phyloP scores from a whole-genome alignment of 1,140 invertebrate genomes.

The Drosophila insularis region DNA sequence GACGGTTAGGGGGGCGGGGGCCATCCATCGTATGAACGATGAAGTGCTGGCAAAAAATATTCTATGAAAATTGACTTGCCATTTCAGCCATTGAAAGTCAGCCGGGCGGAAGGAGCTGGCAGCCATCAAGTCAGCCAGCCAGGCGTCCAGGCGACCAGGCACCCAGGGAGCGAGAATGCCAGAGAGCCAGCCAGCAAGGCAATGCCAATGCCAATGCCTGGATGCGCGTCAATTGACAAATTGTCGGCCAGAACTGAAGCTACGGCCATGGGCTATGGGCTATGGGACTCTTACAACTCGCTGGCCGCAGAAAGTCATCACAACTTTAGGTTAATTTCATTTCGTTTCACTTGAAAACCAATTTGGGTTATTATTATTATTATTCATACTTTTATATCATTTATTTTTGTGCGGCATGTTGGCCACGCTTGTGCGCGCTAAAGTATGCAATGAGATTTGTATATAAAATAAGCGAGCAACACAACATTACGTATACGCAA shows the following conservation, averaged over 20 bases:
- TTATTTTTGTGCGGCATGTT: conserved; percentile 28
- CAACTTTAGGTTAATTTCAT: conserved; percentile 70
- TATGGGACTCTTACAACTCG: not conserved
- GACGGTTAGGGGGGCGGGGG: not conserved
- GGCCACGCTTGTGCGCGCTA: conserved; percentile 28
- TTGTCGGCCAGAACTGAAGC: conserved; percentile 41
- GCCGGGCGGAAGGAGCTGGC: conserved; percentile 64
- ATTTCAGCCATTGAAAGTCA: conserved; percentile 58
- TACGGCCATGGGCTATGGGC: not conserved
- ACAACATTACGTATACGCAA: conserved; percentile 46
- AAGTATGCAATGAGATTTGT: conserved; percentile 50
- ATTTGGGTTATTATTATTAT: conserved; percentile 61
- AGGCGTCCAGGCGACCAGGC: not conserved
- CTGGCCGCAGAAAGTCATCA: conserved; percentile 48
- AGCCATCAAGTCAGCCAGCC: conserved; percentile 8
- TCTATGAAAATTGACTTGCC: conserved; percentile 68
- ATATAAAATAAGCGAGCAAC: conserved; percentile 37
- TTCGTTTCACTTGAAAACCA: conserved; percentile 72
- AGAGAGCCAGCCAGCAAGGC: not conserved
- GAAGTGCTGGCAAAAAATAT: conserved; percentile 48
- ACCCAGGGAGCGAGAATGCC: not conserved
- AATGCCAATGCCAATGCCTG: conserved; percentile 48
- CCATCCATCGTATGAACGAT: too few relatives aligned
- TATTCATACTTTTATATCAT: conserved; percentile 47
- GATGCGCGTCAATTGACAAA: conserved; percentile 76